Percentiles rank a stretch among this genome's conserved stretches.
These are phyloP conservation scores for Laticauda laticaudata DNA, from an alignment of 2,113 vertebrate species.

Conservation along the genomic window DNA sequence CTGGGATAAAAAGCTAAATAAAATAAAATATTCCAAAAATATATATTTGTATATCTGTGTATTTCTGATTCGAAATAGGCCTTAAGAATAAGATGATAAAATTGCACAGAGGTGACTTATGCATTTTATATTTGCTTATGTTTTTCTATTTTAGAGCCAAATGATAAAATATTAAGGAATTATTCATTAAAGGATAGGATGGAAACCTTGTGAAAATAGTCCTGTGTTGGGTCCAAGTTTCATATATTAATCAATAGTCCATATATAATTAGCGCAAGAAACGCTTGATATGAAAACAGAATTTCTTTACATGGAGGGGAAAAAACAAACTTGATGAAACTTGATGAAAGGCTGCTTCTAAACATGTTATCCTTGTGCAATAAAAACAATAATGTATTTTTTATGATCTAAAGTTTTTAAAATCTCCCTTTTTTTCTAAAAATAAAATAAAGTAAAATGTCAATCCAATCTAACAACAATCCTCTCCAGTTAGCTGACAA, in stretches of 20 bases:
- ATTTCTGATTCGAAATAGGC: neutral
- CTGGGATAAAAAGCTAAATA: neutral
- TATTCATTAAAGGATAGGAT: slow-evolving; percentile 44
- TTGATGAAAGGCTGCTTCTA: slow-evolving; percentile 19
- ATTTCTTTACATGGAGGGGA: slow-evolving; percentile 48
- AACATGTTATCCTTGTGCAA: slow-evolving; percentile 24
- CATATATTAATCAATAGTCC: slow-evolving; percentile 62
- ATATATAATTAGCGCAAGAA: slow-evolving; percentile 61
- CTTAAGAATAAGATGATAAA: neutral
- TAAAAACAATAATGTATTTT: slow-evolving; percentile 47
- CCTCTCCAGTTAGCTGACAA: neutral
- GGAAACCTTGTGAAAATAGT: slow-evolving; percentile 53
- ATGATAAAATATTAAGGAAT: slow-evolving; percentile 42
- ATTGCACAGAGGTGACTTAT: neutral
- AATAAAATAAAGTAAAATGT: neutral
- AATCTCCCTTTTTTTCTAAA: neutral
- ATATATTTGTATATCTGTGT: neutral
- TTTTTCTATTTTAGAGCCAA: slow-evolving; percentile 22
- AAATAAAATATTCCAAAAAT: neutral
- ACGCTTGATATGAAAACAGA: slow-evolving; percentile 59
- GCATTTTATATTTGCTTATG: slow-evolving; percentile 1
- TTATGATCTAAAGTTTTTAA: slow-evolving; percentile 36
- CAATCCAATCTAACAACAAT: neutral
- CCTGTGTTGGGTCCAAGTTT: slow-evolving; percentile 43
- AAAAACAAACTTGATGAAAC: slow-evolving; percentile 22